Percentiles rank a stretch among this genome's conserved stretches.
Conservation (phyloP, 2,888 invertebrate genomes). For the Encarsia formosa region DNA sequence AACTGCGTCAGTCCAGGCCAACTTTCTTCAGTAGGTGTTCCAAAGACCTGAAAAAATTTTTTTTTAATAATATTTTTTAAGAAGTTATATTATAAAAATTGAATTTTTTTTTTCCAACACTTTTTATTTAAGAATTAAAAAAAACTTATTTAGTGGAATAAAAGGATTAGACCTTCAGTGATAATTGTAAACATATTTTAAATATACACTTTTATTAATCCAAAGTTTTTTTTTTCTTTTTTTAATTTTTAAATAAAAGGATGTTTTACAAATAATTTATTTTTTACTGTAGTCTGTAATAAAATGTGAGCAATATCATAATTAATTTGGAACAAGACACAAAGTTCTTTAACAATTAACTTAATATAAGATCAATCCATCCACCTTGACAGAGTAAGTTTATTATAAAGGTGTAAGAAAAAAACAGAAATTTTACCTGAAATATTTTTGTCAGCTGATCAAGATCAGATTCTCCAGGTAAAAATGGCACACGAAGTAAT, state of each 20-base stretch:
- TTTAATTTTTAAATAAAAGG: neutral
- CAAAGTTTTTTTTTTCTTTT: neutral
- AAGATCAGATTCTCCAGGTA: constrained; percentile 95
- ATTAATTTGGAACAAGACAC: too few species aligned
- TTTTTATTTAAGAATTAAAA: too few species aligned
- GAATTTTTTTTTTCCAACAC: neutral
- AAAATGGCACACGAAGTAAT: constrained; percentile 82
- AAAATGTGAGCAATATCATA: too few species aligned
- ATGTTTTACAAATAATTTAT: neutral
- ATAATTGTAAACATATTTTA: too few species aligned
- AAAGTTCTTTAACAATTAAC: too few species aligned
- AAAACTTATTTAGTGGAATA: too few species aligned
- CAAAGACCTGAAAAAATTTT: constrained; percentile 56
- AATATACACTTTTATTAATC: too few species aligned
- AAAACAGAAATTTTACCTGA: constrained; percentile 69
- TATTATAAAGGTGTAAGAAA: too few species aligned
- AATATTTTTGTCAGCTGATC: constrained; percentile 96
- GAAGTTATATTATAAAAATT: neutral
- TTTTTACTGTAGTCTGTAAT: too few species aligned
- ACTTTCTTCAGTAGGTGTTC: constrained; percentile 85
- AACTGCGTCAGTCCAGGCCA: constrained; percentile 84
- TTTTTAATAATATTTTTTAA: neutral
- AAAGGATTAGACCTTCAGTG: too few species aligned
- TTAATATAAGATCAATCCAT: too few species aligned
- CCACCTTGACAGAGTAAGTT: too few species aligned